Percentiles rank a stretch among this genome's conserved stretches.
These are phyloP conservation scores for Donacobius atricapilla DNA, from an alignment of 2,113 vertebrate species.

Conservation along the genomic window DNA sequence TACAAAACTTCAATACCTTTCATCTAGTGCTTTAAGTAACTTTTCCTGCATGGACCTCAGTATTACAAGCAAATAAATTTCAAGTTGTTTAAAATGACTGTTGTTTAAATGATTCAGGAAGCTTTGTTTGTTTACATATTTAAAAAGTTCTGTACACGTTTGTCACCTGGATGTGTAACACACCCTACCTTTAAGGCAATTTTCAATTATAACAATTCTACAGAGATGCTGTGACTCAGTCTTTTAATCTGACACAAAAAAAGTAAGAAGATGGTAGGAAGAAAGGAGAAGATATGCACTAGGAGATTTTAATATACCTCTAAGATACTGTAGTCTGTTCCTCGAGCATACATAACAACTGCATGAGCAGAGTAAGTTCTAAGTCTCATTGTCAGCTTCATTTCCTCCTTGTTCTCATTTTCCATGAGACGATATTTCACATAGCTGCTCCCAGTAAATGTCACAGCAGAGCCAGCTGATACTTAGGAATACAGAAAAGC, in stretches of 20 bases:
- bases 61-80: neutral
- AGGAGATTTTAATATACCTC: slow-evolving; percentile 77
- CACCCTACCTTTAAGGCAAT: neutral
- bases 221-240: neutral
- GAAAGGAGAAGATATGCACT: neutral
- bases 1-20: neutral
- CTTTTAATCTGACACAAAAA: neutral
- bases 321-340: slow-evolving; percentile 95
- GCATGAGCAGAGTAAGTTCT: slow-evolving; percentile 89
- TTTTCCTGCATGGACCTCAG: neutral
- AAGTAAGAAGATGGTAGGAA: neutral
- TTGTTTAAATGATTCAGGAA: neutral
- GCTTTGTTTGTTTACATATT: neutral
- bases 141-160: neutral
- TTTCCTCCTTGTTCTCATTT: slow-evolving; percentile 94
- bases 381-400: slow-evolving; percentile 90
- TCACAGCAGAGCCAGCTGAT: slow-evolving; percentile 81
- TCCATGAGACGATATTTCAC: slow-evolving; percentile 91
- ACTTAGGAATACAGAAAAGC: neutral
- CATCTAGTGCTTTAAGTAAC: neutral
- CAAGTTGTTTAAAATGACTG: neutral
- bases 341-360: slow-evolving; percentile 94
- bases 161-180: neutral
- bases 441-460: slow-evolving; percentile 90
- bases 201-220: neutral